A percentile compares a stretch with the other conserved stretches of the same genome.
These are phyloP conservation scores for Chrysopa pallens DNA, from an alignment of 1,140 invertebrate species.

Conservation along the genomic window DNA sequence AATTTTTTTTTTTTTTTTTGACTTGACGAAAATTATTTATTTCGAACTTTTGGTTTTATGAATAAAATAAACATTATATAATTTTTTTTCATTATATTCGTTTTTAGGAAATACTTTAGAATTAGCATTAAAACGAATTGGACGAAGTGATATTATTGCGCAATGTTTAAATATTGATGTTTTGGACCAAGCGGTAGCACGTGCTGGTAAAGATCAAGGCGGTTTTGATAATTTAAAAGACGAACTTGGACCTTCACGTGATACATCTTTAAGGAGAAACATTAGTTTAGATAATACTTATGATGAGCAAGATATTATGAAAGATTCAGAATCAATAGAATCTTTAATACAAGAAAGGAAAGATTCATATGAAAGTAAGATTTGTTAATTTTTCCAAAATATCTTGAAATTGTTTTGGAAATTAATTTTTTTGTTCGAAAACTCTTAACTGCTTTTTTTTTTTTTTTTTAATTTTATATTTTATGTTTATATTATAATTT, in stretches of 20 bases:
- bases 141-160: conserved; percentile 82
- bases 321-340: conserved; percentile 46
- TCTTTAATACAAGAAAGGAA: conserved; percentile 27
- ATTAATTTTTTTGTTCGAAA: no score
- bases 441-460: no score
- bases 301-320: conserved; percentile 53
- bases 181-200: conserved; percentile 50
- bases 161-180: conserved; percentile 80
- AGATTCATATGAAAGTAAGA: conserved; percentile 1
- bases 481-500: not conserved
- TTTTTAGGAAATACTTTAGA: conserved; percentile 65
- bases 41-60: no score
- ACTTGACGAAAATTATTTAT: no score
- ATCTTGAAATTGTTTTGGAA: no score
- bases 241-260: conserved; percentile 46
- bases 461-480: not conserved
- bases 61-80: not conserved
- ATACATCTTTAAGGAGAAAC: conserved; percentile 38
- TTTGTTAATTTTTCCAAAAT: no score
- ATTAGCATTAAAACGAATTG: conserved; percentile 72
- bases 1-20: no score
- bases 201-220: conserved; percentile 47
- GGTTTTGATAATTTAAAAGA: conserved; percentile 51
- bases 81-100: conserved; percentile 6
- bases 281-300: conserved; percentile 21